These are phyloP conservation scores for Holcopasites calliopsidis DNA, from an alignment of 1,140 invertebrate genomes.

Conservation along the genomic window DNA sequence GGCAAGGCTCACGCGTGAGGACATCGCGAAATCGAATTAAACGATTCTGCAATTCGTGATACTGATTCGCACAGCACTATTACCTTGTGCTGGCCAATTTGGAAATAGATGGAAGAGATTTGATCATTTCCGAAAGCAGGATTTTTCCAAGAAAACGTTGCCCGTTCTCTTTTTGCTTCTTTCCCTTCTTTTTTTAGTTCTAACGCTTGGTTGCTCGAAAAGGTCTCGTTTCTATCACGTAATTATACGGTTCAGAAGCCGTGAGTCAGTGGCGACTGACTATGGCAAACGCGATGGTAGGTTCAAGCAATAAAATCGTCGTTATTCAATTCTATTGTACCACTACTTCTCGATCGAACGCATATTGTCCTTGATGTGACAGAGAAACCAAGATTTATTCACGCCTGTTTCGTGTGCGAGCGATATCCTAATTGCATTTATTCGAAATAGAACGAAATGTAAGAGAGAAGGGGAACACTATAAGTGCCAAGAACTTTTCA, in stretches of 20 bases:
- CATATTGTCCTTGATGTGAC: background rate
- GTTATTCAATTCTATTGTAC: background rate
- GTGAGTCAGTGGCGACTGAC: conserved; percentile 6
- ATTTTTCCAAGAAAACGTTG: no score
- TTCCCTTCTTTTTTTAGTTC: background rate
- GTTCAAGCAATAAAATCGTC: conserved; percentile 14
- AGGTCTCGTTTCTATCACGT: background rate
- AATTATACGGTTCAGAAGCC: conserved; percentile 1
- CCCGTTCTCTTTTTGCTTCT: no score
- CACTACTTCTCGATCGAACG: background rate
- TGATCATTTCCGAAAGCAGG: no score
- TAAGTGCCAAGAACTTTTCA: no score
- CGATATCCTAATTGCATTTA: background rate
- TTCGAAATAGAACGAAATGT: no score
- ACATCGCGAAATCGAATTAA: conserved; percentile 4
- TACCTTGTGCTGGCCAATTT: no score
- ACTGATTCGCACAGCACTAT: no score
- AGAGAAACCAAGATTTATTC: background rate
- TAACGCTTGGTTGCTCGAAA: background rate
- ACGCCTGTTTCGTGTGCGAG: background rate
- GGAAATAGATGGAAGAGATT: no score
- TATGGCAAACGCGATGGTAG: background rate
- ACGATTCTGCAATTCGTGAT: background rate
- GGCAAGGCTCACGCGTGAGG: conserved; percentile 47
- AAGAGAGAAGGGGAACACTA: no score